Conservation (phyloP, 2,113 vertebrate species). For the Cariama cristata region DNA sequence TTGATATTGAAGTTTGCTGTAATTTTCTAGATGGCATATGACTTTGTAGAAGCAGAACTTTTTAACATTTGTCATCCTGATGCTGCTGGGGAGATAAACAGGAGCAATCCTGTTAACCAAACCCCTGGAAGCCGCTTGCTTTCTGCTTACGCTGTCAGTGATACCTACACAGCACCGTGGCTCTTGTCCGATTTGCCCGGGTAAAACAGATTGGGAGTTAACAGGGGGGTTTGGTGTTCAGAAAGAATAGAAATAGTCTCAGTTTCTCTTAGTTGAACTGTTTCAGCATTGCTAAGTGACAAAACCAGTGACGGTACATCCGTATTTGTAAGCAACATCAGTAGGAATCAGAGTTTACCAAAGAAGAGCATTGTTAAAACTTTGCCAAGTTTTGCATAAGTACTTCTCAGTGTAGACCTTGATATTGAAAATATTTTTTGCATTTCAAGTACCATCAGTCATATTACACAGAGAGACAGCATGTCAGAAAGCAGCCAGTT, state of each 20-base stretch:
- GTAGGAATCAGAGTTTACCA: background rate
- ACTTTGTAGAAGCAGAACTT: background rate
- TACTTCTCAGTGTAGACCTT: background rate
- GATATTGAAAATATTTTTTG: background rate
- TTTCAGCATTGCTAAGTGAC: background rate
- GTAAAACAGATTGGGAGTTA: background rate
- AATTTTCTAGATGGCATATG: background rate
- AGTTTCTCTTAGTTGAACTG: background rate
- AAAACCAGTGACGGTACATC: background rate
- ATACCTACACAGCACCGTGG: background rate
- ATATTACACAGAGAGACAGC: too few species aligned
- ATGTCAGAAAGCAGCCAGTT: background rate
- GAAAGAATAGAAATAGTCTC: background rate
- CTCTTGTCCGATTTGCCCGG: background rate
- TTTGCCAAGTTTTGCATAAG: background rate
- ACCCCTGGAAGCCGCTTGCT: background rate
- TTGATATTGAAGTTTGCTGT: background rate
- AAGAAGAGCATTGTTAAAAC: background rate
- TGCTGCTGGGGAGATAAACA: background rate
- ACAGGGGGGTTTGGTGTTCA: background rate
- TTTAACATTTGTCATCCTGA: rapidly evolving
- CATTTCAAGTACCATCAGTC: background rate
- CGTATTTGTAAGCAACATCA: background rate
- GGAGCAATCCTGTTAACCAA: background rate
- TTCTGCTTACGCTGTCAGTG: background rate